Conservation (phyloP, 2,888 invertebrate species). For the Diarsia rubi region DNA sequence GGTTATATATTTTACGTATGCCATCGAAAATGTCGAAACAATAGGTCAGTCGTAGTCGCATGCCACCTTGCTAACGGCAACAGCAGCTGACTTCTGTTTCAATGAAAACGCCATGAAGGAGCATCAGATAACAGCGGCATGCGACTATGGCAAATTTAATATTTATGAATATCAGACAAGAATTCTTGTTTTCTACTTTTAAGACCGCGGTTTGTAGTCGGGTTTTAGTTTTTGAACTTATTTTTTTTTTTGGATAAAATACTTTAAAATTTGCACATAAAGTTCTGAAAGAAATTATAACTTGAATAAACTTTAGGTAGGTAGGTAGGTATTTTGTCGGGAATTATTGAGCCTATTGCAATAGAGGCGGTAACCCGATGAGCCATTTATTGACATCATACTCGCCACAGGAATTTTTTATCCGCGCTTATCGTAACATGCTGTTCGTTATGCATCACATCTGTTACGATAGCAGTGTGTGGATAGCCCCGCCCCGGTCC, state of each 20-base stretch:
- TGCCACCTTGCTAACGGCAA: too few relatives aligned
- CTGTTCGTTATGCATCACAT: slow-evolving; percentile 35
- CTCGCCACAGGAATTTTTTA: slow-evolving; percentile 26
- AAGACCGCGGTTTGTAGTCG: too few relatives aligned
- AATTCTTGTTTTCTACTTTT: too few relatives aligned
- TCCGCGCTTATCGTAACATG: slow-evolving; percentile 42
- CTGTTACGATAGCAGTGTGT: slow-evolving; percentile 33
- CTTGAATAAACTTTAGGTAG: not conserved
- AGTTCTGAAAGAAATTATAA: not conserved
- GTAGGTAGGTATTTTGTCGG: not conserved
- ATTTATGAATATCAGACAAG: too few relatives aligned
- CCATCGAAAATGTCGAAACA: not conserved
- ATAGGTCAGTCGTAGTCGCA: too few relatives aligned
- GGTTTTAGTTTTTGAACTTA: too few relatives aligned
- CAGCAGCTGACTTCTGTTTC: too few relatives aligned
- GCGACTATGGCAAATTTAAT: too few relatives aligned
- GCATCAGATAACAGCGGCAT: too few relatives aligned
- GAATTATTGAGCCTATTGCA: not conserved
- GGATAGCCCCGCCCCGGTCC: not conserved
- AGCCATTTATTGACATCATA: slow-evolving; percentile 12
- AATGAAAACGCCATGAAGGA: too few relatives aligned
- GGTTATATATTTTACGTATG: not conserved
- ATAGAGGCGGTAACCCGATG: slow-evolving; percentile 1
- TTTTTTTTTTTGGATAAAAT: too few relatives aligned
- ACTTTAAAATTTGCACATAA: not conserved